These are phyloP conservation scores for Archivesica marissinica DNA, from an alignment of 1,140 invertebrate genomes.

Conservation along the genomic window DNA sequence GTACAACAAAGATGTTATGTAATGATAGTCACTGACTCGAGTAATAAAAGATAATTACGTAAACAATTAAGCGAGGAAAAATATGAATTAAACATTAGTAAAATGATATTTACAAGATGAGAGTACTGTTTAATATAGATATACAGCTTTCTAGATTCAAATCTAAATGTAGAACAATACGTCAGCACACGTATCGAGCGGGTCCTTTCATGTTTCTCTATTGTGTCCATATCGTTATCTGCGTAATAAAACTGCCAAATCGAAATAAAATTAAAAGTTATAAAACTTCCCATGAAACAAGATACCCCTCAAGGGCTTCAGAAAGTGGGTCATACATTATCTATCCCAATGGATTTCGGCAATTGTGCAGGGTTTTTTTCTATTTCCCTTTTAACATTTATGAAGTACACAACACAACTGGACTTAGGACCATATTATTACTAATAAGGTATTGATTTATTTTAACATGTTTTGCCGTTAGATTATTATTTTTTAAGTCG, in stretches of 20 bases:
- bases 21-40: too few species aligned
- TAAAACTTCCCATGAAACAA: slow-evolving; percentile 55
- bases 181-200: slow-evolving; percentile 26
- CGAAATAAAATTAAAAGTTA: slow-evolving; percentile 65
- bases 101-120: too few species aligned
- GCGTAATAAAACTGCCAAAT: slow-evolving; percentile 61
- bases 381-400: too few species aligned
- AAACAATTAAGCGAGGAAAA: too few species aligned
- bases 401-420: neutral
- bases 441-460: too few species aligned
- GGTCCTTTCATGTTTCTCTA: slow-evolving; percentile 37
- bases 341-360: slow-evolving; percentile 29
- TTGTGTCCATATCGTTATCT: slow-evolving; percentile 57
- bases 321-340: neutral
- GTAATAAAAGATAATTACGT: too few species aligned
- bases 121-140: too few species aligned
- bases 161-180: slow-evolving; percentile 35
- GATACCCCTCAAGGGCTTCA: slow-evolving; percentile 33
- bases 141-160: slow-evolving; percentile 29
- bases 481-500: too few species aligned
- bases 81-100: too few species aligned
- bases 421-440: slow-evolving; percentile 17
- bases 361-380: too few species aligned
- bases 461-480: too few species aligned
- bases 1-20: too few species aligned